These are phyloP conservation scores for Psylliodes chrysocephalus DNA, from an alignment of 2,888 invertebrate genomes.

Conservation along the genomic window DNA sequence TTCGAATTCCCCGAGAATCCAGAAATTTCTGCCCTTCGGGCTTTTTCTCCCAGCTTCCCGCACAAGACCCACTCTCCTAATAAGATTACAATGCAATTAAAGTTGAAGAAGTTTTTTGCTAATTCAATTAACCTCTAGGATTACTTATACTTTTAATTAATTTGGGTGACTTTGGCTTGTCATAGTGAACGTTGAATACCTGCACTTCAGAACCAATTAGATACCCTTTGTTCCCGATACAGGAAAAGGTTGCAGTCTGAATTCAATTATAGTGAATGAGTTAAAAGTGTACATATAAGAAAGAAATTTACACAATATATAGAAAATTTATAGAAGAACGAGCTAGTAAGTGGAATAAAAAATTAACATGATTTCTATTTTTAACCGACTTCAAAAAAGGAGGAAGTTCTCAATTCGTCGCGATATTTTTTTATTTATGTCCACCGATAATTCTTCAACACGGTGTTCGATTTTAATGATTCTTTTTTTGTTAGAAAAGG, in stretches of 20 bases:
- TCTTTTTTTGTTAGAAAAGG: too few species aligned
- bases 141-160: conserved; percentile 36
- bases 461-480: too few species aligned
- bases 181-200: conserved; percentile 26
- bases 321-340: too few species aligned
- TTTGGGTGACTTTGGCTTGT: conserved; percentile 30
- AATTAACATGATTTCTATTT: too few species aligned
- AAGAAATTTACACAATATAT: too few species aligned
- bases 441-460: too few species aligned
- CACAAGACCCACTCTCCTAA: conserved; percentile 4
- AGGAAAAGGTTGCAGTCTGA: conserved; percentile 8
- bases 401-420: too few species aligned
- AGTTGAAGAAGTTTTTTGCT: conserved; percentile 37
- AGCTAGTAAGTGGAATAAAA: too few species aligned
- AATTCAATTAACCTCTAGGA: conserved; percentile 34
- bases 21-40: conserved; percentile 6
- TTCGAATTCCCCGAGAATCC: conserved; percentile 7
- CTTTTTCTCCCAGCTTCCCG: background rate
- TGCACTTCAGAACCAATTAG: conserved; percentile 29
- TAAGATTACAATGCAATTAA: conserved; percentile 38
- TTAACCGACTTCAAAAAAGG: too few species aligned
- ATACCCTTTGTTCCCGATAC: conserved; percentile 23
- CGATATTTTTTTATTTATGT: too few species aligned
- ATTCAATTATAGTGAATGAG: background rate
- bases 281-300: background rate